phyloP scores from a whole-genome alignment of 2,113 vertebrate genomes.

The Panthera tigris region DNA sequence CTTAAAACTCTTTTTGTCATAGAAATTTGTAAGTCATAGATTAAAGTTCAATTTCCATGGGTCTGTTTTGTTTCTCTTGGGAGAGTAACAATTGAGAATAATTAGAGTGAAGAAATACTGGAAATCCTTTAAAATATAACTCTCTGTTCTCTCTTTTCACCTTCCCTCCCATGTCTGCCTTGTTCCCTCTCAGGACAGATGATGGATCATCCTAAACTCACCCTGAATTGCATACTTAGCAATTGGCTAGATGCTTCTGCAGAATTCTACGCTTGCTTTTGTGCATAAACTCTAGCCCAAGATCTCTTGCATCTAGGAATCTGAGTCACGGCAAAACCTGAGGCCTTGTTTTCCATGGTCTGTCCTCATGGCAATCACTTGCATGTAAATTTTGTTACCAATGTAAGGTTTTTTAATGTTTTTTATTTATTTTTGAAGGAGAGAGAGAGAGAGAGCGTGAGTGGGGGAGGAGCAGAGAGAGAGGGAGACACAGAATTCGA shows the following conservation, averaged over 20 bases:
- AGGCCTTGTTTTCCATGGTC: fast-evolving
- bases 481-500: too few relatives aligned
- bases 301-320: neutral
- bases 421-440: too few relatives aligned
- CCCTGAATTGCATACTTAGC: neutral
- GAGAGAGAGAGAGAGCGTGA: too few relatives aligned
- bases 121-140: neutral
- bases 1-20: neutral
- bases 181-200: neutral
- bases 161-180: neutral
- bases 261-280: neutral
- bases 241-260: neutral
- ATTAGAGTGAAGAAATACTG: neutral
- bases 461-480: too few relatives aligned
- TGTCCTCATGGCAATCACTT: neutral
- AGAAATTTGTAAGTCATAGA: neutral
- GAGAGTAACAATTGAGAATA: neutral
- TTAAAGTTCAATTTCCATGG: neutral
- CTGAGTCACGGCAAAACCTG: neutral
- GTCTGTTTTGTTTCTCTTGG: neutral
- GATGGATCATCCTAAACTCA: fast-evolving
- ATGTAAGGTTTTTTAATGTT: neutral
- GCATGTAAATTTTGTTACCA: neutral
- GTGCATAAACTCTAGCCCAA: fast-evolving
- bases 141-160: too few relatives aligned